Conservation (phyloP, 1,140 invertebrate species). For the Ceratitis capitata region DNA sequence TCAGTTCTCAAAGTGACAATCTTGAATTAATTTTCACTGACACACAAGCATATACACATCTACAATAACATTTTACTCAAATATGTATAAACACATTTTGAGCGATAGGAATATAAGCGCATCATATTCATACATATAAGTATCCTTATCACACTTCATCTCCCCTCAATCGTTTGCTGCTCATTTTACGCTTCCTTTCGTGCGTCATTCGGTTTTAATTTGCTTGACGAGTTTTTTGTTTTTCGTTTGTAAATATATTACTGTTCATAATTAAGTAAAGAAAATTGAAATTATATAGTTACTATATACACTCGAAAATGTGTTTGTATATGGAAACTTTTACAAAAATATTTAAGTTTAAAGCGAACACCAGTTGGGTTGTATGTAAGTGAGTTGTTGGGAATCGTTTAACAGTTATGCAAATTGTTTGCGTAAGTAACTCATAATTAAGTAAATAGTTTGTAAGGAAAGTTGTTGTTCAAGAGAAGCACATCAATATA, state of each 20-base stretch:
- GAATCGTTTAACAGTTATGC: neutral
- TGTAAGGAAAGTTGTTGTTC: neutral
- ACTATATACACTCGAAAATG: no score
- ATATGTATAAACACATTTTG: neutral
- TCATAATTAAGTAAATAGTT: constrained; percentile 11
- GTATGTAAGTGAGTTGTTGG: neutral
- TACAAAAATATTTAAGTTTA: neutral
- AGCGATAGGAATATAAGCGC: neutral
- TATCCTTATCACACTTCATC: neutral
- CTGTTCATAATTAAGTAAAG: neutral
- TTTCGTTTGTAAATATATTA: neutral
- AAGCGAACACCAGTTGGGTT: neutral
- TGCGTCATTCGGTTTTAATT: neutral
- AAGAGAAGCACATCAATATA: neutral
- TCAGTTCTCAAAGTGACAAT: neutral
- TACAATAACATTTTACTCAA: neutral
- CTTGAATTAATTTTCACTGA: neutral
- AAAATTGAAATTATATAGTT: neutral
- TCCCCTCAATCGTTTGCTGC: neutral
- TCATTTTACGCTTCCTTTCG: neutral
- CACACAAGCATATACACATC: neutral
- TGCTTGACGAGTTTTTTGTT: neutral
- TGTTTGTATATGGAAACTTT: neutral
- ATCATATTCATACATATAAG: neutral
- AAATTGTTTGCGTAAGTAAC: neutral